Evolutionary conservation across 2,113 vertebrate species (phyloP), one percentile per base, ranked within the genome.

Genomic region (Gallinago media): DNA sequence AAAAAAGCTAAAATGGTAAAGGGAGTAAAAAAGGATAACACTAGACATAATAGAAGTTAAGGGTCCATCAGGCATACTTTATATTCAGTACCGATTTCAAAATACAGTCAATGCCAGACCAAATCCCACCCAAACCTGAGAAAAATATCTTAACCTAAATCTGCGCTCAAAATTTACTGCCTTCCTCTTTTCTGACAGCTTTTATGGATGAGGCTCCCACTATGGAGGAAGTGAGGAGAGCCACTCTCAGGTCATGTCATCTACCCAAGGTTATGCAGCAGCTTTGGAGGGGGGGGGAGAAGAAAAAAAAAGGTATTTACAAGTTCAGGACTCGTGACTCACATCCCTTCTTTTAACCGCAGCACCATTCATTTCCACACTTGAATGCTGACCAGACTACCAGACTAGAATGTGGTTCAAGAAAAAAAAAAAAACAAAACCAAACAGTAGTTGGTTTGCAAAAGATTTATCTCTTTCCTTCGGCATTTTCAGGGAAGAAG

Each of bases 311-410:
- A 4, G 5, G 26, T 74, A 90, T 95, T 92, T 87, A 92, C 87
- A 88, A 92, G 73, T 89, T 88, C 81, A 78, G 20, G 62, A 89
- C 44, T 87, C 4, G 4, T 95, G 94, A 96, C 63, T 96, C 96
- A 97, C 31, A 94, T 95, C 90, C 94, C 79, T 65, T 92, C 27
- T 63, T 96, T 94, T 80, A 92, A 93, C 90, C 94, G 96, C 90
- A 93, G 68, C 38, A 92, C 79, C 85, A 78, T 55, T 74, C 59
- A 80, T 85, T 94, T 97, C 84, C 89, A 92, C 87, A 87, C 58
- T 91, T 92, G 92, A 85, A 85, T 94, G 93, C 92, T 96, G 93
- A 96, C 74, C 92, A 87, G 62, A 92, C 77, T 85, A 89, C 40
- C 40, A 42, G 40, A 46, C 46, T 46, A 46, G 62, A 91, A 91